Conservation (phyloP, 2,888 invertebrate species). For the Alloscopus bannaensis region DNA sequence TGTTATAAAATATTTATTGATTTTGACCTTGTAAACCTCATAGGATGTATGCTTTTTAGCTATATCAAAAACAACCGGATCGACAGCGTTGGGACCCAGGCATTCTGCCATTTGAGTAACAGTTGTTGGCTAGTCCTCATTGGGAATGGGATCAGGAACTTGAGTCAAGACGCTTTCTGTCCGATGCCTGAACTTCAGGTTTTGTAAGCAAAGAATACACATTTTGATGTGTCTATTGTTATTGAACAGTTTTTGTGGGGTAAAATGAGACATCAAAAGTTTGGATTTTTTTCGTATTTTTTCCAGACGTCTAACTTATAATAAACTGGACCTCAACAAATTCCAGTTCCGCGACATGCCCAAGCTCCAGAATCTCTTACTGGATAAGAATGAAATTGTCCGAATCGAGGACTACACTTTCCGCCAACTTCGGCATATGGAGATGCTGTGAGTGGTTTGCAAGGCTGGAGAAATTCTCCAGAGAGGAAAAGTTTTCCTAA, state of each 20-base stretch:
- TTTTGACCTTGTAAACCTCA: not conserved
- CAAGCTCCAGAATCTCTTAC: constrained; percentile 77
- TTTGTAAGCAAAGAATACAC: constrained; percentile 68
- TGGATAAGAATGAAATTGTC: constrained; percentile 73
- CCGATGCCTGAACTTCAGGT: constrained; percentile 59
- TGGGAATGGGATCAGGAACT: constrained; percentile 73
- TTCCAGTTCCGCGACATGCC: constrained; percentile 77
- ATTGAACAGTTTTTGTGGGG: not conserved
- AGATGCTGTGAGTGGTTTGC: constrained; percentile 77
- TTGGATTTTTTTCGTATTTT: constrained; percentile 27
- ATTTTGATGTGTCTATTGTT: not conserved
- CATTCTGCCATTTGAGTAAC: constrained; percentile 14
- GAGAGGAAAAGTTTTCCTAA: too few species aligned
- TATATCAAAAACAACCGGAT: constrained; percentile 38
- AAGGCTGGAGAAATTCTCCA: too few species aligned
- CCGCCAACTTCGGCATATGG: constrained; percentile 76
- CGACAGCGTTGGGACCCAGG: constrained; percentile 4
- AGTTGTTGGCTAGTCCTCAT: constrained; percentile 12
- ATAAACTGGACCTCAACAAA: constrained; percentile 77
- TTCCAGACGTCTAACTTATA: constrained; percentile 76
- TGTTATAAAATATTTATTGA: not conserved
- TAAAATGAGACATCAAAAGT: not conserved
- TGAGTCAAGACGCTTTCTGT: constrained; percentile 62
- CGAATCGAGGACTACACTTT: constrained; percentile 77
- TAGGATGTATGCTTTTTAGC: constrained; percentile 7